A percentile compares a stretch with the other conserved stretches of the same genome.
Conservation (phyloP, 2,888 invertebrate genomes). For the Disparrhopalites patrizii region DNA sequence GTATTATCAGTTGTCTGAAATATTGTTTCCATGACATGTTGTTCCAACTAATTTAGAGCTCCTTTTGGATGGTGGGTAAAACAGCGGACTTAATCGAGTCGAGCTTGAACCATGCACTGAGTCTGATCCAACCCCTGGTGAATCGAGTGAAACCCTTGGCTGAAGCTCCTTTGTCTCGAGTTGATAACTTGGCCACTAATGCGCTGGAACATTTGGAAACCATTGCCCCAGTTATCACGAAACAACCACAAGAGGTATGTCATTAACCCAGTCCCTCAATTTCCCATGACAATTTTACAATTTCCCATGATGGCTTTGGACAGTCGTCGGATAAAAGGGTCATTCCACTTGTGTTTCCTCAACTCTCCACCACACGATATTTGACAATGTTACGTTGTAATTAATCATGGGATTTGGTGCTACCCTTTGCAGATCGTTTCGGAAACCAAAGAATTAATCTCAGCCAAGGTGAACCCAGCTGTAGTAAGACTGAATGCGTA, state of each 20-base stretch:
- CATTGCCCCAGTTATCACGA: slow-evolving; percentile 38
- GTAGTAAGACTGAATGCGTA: slow-evolving; percentile 27
- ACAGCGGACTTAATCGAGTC: slow-evolving; percentile 2
- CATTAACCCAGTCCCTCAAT: neutral
- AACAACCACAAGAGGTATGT: slow-evolving; percentile 42
- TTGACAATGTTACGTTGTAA: neutral
- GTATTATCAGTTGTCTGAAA: neutral
- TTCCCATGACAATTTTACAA: neutral
- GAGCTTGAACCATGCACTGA: neutral
- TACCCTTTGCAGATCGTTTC: slow-evolving; percentile 29
- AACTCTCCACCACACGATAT: no score
- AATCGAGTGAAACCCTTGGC: slow-evolving; percentile 32
- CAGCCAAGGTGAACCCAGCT: slow-evolving; percentile 28
- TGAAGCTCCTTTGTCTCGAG: slow-evolving; percentile 30
- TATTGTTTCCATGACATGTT: no score
- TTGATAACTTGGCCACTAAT: slow-evolving; percentile 39
- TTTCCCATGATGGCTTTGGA: no score
- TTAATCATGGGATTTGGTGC: neutral
- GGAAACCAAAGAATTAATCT: slow-evolving; percentile 32
- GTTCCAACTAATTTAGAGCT: neutral
- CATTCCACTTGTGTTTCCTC: no score
- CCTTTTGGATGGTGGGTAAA: slow-evolving; percentile 13
- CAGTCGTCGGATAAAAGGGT: no score
- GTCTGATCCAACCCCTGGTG: slow-evolving; percentile 28
- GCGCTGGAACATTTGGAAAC: slow-evolving; percentile 37